Evolutionary conservation across 2,113 vertebrate species (phyloP).

Genomic region (Pluvianellus socialis): DNA sequence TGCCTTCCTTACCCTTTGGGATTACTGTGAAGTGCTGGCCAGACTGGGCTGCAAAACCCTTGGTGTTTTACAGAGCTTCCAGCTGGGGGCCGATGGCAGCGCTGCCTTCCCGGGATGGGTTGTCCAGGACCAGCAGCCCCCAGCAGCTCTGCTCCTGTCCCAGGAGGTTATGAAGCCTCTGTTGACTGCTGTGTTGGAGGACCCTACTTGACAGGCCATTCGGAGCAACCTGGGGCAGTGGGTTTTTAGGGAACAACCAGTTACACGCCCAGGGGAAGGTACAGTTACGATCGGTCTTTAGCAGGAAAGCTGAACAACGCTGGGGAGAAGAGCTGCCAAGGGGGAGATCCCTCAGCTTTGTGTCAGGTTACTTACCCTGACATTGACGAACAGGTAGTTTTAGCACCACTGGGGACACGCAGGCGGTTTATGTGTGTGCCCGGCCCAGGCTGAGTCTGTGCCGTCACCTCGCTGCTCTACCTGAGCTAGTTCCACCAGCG

Average conservation of each 20-base stretch:
- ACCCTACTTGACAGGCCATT: accelerated
- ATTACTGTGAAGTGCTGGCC: background rate
- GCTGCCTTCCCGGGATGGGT: background rate
- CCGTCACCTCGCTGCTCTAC: background rate
- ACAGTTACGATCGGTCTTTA: background rate
- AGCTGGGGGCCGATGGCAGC: accelerated
- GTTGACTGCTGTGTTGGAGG: background rate
- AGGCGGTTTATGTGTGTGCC: background rate
- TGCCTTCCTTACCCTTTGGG: background rate
- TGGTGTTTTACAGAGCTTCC: background rate
- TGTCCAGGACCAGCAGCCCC: background rate
- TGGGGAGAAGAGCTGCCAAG: background rate
- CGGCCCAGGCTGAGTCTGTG: background rate
- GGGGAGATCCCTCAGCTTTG: background rate
- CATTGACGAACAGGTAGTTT: background rate
- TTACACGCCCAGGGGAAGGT: background rate
- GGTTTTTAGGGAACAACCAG: background rate
- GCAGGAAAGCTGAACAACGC: background rate
- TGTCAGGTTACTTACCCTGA: background rate
- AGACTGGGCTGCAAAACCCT: background rate
- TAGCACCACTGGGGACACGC: background rate
- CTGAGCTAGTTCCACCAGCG: background rate
- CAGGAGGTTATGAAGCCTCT: background rate
- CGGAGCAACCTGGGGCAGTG: background rate
- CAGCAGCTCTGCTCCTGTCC: background rate